Evolutionary conservation across 2,113 vertebrate species (phyloP), one percentile per base, ranked within the genome.

Genomic region (Mus spicilegus): DNA sequence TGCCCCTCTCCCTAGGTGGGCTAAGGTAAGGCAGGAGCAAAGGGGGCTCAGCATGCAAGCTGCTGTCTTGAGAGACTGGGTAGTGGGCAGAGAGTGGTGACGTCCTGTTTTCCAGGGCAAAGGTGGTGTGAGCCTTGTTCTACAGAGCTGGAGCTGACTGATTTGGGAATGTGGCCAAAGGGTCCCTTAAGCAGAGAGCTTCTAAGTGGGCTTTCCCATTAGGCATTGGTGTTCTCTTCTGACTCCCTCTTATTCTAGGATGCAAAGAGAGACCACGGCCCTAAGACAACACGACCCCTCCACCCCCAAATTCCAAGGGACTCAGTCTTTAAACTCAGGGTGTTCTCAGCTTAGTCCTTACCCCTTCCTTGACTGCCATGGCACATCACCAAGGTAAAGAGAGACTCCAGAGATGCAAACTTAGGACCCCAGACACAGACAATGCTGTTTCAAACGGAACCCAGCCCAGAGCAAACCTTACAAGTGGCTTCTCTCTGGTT

Each of bases 371-470:
- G 30, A 17, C 80, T 70, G 58, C 54, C 69, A 39, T 69, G 22
- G 81, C 28, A 69, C 19, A 28, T 85, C 39, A 36, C 85, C 42
- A 26, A 75, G 28, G 89, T 58, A 75, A 70, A 92, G n/a, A 58
- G 93, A 93, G 77, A 87, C 76, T 86, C 67, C 14, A 69, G 86
- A 56, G 90, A 80, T 16, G 26, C 39, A 30, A 49, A 61, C 14
- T 33, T 86, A 73, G 81, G 80, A 54, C 75, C 46, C 61, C 90
- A 7, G 94, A 77, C 96, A 96, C 70, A 97, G 94, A 96, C 96
- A 98, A 98, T n/a, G 96, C 97, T 61, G 88, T 97, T 97, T 97
- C 97, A 96, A 98, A 95, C 69, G 54, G 96, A 97, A 98, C 98
- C 97, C 96, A 95, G 90, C 84, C 63, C 98, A 95, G 5, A 54